Evolutionary conservation across 2,888 invertebrate species (phyloP).

Genomic region (Pogonocherus hispidulus): DNA sequence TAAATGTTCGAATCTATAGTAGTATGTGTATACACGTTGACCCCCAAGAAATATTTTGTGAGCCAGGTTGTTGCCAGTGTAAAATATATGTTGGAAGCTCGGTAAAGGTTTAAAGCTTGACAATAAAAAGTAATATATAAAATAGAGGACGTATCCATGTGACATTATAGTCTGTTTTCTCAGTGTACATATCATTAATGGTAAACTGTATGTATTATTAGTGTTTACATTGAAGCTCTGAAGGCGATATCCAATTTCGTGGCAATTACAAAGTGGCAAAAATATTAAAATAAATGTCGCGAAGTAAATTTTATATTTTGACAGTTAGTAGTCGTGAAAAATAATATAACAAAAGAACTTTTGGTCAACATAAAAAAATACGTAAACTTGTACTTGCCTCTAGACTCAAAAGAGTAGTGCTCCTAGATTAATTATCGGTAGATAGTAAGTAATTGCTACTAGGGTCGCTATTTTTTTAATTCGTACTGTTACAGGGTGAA

Average conservation of each 20-base stretch:
- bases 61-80: background rate
- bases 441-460: too few species aligned
- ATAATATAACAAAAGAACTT: too few species aligned
- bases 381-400: background rate
- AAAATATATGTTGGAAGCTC: background rate
- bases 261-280: too few species aligned
- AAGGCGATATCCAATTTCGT: too few species aligned
- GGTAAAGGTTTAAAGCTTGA: slow-evolving; percentile 8
- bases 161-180: slow-evolving; percentile 14
- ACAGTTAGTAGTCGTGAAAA: too few species aligned
- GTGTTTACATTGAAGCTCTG: slow-evolving; percentile 1
- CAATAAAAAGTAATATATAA: slow-evolving; percentile 13
- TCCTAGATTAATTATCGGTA: background rate
- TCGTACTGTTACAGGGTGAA: too few species aligned
- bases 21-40: background rate
- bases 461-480: too few species aligned
- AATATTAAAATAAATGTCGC: too few species aligned
- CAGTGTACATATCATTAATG: slow-evolving; percentile 34
- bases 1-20: background rate
- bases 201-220: slow-evolving; percentile 24
- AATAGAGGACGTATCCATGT: background rate
- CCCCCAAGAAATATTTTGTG: background rate
- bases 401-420: background rate
- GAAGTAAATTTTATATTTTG: too few species aligned
- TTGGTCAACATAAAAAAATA: background rate